Conservation (phyloP, 2,113 vertebrate species). For the Channa argus region DNA sequence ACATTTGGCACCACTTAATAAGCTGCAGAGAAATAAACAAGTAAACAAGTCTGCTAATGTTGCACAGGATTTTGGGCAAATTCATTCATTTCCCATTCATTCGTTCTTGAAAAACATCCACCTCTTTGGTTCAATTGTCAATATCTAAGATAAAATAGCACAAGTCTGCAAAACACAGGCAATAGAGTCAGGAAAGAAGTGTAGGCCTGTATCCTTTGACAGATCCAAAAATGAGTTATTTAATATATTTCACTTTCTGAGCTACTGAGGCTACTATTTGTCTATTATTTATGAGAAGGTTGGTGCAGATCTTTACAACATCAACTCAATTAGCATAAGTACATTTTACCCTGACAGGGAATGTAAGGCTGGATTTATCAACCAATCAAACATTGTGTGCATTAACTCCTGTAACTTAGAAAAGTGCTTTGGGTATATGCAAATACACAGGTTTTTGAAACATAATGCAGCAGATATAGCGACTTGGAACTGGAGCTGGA, state of each 20-base stretch:
- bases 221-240: neutral
- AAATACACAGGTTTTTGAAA: neutral
- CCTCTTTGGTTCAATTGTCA: slow-evolving; percentile 60
- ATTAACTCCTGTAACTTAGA: slow-evolving; percentile 10
- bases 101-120: slow-evolving; percentile 21
- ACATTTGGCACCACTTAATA: slow-evolving; percentile 58
- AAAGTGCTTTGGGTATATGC: slow-evolving; percentile 22
- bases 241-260: slow-evolving; percentile 38
- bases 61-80: slow-evolving; percentile 24
- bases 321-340: slow-evolving; percentile 31
- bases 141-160: slow-evolving; percentile 22
- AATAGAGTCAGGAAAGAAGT: slow-evolving; percentile 8
- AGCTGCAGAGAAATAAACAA: slow-evolving; percentile 10
- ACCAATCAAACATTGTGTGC: neutral
- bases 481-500: slow-evolving; percentile 2
- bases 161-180: slow-evolving; percentile 12
- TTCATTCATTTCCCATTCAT: slow-evolving; percentile 12
- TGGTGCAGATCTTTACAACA: slow-evolving; percentile 29
- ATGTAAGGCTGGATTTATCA: slow-evolving; percentile 23
- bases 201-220: slow-evolving; percentile 2
- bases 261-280: slow-evolving; percentile 13
- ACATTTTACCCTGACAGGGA: slow-evolving; percentile 8
- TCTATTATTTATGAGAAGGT: slow-evolving; percentile 31
- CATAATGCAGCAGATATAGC: slow-evolving; percentile 12
- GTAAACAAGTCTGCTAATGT: slow-evolving; percentile 16